Percentiles rank a stretch among this genome's conserved stretches.
Evolutionary conservation across 2,888 invertebrate species (phyloP).

Genomic region (Pinctada fucata): DNA sequence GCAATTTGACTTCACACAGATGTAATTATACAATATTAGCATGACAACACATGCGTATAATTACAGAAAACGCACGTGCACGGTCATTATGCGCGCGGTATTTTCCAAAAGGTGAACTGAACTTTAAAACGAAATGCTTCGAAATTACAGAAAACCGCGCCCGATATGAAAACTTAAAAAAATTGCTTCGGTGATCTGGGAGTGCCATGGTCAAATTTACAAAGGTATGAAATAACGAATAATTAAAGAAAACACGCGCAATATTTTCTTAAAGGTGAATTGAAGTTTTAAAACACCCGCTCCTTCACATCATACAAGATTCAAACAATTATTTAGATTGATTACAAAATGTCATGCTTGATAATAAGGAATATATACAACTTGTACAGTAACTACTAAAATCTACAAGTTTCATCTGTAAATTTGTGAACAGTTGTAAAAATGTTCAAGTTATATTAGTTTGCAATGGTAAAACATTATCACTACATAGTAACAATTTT

Average conservation of each 20-base stretch:
- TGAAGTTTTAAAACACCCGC: conserved; percentile 8
- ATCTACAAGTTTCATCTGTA: background rate
- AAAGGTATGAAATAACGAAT: conserved; percentile 3
- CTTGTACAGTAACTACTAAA: conserved; percentile 11
- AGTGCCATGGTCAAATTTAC: conserved; percentile 2
- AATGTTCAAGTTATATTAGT: conserved; percentile 15
- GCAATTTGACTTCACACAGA: conserved; percentile 10
- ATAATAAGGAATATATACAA: conserved; percentile 8
- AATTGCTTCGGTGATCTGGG: conserved; percentile 14
- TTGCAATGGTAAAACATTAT: conserved; percentile 17
- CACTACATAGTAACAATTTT: conserved; percentile 13
- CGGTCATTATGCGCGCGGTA: too few relatives aligned
- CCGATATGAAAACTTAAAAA: background rate
- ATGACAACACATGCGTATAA: background rate
- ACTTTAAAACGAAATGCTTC: conserved; percentile 5
- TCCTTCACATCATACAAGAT: conserved; percentile 14
- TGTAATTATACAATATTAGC: conserved; percentile 11
- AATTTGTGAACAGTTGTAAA: conserved; percentile 16
- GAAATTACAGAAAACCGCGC: conserved; percentile 4
- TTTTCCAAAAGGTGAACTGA: background rate
- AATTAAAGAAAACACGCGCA: conserved; percentile 6
- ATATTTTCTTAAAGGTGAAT: background rate
- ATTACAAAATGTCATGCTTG: conserved; percentile 13
- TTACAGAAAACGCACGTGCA: too few relatives aligned
- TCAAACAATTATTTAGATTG: conserved; percentile 17